Conservation (phyloP, 1,140 invertebrate genomes). For the Lepeophtheirus salmonis region DNA sequence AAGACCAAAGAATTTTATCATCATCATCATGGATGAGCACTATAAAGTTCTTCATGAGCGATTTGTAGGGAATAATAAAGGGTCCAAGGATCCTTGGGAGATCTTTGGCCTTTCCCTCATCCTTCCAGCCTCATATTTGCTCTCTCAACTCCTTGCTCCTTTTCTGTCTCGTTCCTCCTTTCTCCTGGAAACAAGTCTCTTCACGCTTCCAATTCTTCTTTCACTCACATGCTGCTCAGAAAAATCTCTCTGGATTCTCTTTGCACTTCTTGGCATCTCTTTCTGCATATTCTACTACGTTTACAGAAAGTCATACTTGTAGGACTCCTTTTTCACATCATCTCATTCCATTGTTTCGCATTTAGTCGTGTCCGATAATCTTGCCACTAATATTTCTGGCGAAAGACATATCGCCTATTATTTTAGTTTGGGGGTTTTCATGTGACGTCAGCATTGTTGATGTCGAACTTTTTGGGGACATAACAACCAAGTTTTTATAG, state of each 20-base stretch:
- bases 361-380: too few species aligned
- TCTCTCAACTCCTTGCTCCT: neutral
- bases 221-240: neutral
- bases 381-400: too few species aligned
- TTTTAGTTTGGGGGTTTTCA: too few species aligned
- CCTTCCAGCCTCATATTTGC: neutral
- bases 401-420: too few species aligned
- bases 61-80: neutral
- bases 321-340: too few species aligned
- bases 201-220: neutral
- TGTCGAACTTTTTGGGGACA: too few species aligned
- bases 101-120: neutral
- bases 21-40: neutral
- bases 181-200: neutral
- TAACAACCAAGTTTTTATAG: too few species aligned
- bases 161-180: neutral
- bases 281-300: too few species aligned
- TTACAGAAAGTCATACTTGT: too few species aligned
- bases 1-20: too few species aligned
- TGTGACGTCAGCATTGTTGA: too few species aligned
- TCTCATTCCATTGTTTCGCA: too few species aligned
- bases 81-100: neutral
- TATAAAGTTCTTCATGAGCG: neutral
- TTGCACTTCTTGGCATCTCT: neutral
- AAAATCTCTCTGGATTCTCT: neutral